These are phyloP conservation scores for Tadarida brasiliensis DNA, from an alignment of 2,797 vertebrate genomes.

Conservation along the genomic window DNA sequence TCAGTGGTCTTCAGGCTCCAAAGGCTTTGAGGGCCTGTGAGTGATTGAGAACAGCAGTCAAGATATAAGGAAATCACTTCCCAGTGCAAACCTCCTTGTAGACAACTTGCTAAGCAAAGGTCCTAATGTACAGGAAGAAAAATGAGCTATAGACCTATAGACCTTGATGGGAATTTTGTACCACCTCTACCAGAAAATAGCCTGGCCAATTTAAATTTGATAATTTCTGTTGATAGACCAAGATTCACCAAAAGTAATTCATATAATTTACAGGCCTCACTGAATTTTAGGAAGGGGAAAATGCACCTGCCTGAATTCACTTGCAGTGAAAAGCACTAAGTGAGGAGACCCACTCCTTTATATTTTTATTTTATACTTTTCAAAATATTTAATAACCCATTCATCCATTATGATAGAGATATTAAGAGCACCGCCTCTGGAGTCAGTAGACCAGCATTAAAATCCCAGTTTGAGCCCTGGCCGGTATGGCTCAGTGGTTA, in stretches of 20 bases:
- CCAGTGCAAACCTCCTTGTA: slow-evolving; percentile 20
- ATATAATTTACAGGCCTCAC: neutral
- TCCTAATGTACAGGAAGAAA: slow-evolving; percentile 31
- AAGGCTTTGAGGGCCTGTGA: neutral
- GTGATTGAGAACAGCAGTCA: slow-evolving; percentile 3
- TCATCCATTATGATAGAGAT: neutral
- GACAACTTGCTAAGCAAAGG: slow-evolving; percentile 9
- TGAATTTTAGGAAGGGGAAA: slow-evolving; percentile 48
- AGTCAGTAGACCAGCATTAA: neutral
- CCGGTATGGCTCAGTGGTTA: too few relatives aligned
- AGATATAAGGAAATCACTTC: slow-evolving; percentile 36
- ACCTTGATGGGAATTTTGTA: slow-evolving; percentile 32
- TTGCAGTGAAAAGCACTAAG: neutral
- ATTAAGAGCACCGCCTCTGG: slow-evolving; percentile 5
- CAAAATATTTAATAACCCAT: slow-evolving; percentile 32
- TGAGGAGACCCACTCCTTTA: neutral
- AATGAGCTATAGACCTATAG: neutral
- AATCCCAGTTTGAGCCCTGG: neutral
- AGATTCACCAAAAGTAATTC: slow-evolving; percentile 49
- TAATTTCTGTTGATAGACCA: neutral
- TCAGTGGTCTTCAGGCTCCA: neutral
- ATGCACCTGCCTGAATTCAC: neutral
- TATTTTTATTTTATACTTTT: slow-evolving; percentile 23
- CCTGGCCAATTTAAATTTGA: neutral
- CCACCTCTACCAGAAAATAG: slow-evolving; percentile 7